These are phyloP conservation scores for Drosophila subpulchrella DNA, from an alignment of 1,140 invertebrate species.

Conservation along the genomic window DNA sequence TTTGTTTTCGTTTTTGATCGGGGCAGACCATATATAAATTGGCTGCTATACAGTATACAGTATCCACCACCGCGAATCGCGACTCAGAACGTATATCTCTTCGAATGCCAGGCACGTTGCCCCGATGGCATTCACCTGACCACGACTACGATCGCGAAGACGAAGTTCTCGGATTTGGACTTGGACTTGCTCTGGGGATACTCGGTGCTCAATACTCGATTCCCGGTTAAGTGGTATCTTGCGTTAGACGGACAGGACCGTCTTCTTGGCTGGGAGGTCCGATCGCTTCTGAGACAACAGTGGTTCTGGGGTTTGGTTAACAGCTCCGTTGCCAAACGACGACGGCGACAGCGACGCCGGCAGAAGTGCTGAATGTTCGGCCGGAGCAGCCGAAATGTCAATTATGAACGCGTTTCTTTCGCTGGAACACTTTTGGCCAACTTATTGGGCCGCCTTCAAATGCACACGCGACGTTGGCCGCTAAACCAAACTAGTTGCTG, in stretches of 20 bases:
- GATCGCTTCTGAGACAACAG: slow-evolving; percentile 75
- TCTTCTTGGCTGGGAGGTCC: slow-evolving; percentile 67
- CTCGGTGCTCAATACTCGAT: slow-evolving; percentile 18
- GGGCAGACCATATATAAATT: slow-evolving; percentile 70
- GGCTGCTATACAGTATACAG: slow-evolving; percentile 50
- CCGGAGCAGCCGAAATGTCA: slow-evolving; percentile 60
- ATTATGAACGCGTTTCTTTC: slow-evolving; percentile 63
- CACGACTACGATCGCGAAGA: slow-evolving; percentile 37
- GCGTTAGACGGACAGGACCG: slow-evolving; percentile 71
- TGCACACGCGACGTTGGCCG: slow-evolving; percentile 38
- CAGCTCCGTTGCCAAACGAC: slow-evolving; percentile 55
- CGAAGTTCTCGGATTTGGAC: slow-evolving; percentile 42
- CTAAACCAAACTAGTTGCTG: slow-evolving; percentile 67
- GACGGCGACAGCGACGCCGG: slow-evolving; percentile 29
- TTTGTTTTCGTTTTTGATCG: slow-evolving; percentile 71
- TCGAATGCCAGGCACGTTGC: slow-evolving; percentile 74
- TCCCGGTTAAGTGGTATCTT: slow-evolving; percentile 6
- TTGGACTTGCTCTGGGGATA: slow-evolving; percentile 22
- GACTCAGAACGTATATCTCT: slow-evolving; percentile 31
- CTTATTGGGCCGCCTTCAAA: slow-evolving; percentile 59
- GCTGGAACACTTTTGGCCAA: slow-evolving; percentile 51
- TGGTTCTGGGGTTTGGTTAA: slow-evolving; percentile 69
- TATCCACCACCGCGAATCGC: slow-evolving; percentile 55
- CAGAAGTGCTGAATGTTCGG: slow-evolving; percentile 22
- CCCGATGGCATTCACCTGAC: slow-evolving; percentile 77